These are phyloP conservation scores for Dufourea novaeangliae DNA, from an alignment of 1,140 invertebrate genomes.

Conservation along the genomic window DNA sequence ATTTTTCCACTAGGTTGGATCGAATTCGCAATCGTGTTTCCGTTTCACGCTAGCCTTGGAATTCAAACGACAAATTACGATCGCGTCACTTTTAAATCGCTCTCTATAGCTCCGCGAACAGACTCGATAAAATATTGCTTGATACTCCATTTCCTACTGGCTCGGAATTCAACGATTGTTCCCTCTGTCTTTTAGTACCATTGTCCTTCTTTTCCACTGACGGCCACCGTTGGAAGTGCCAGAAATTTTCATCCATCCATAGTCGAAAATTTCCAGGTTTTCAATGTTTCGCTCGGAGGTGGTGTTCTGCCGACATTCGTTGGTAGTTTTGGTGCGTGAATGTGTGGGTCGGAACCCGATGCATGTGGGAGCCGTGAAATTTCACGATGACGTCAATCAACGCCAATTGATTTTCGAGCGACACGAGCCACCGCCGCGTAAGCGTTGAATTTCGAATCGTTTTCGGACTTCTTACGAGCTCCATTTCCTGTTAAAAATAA, in stretches of 20 bases:
- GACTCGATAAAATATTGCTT: too few species aligned
- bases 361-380: slow-evolving; percentile 22
- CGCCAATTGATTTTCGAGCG: slow-evolving; percentile 23
- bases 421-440: neutral
- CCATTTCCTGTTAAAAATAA: too few species aligned
- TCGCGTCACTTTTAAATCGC: too few species aligned
- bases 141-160: too few species aligned
- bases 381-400: slow-evolving; percentile 43
- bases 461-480: too few species aligned
- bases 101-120: too few species aligned
- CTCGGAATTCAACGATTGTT: too few species aligned
- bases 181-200: neutral
- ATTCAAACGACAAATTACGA: too few species aligned
- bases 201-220: neutral
- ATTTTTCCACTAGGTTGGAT: neutral
- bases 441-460: neutral
- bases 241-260: neutral
- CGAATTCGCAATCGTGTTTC: neutral
- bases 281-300: neutral
- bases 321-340: neutral
- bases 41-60: neutral
- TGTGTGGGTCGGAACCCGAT: too few species aligned
- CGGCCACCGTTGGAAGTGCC: neutral
- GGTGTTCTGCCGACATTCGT: neutral
- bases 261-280: neutral